Base-by-base conservation (phyloP, 2,888 invertebrate genomes). In the Pollenia griseotomentosa region DNA sequence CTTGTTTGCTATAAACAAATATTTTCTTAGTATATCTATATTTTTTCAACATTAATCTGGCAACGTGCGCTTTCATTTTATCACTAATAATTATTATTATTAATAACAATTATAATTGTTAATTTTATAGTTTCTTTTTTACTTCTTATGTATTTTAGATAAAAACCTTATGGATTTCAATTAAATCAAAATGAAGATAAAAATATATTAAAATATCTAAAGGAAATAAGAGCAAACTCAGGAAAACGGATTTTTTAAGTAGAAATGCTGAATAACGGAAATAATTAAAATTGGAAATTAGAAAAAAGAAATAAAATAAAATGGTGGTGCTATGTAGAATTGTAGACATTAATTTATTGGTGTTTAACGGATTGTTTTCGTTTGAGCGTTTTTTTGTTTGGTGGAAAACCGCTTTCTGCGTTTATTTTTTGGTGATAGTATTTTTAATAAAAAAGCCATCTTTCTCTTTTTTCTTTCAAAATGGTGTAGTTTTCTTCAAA, bases 321-420 rank as follows among this genome's bases (percentile, higher is more conserved):
- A 16, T 55, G 68, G 19, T 80, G 59, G 55, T 87, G 87, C 87
- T 84, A 87, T 87, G 87, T 87, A 87, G 87, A 87, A 87, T 87
- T 82, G 84, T 77, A 83, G 77, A 63, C 70, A 63, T 40, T 74
- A 74, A 14, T 44, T 80, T 51, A 10, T 53, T 44, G 23, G 14
- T 44, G 51, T 70, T 44, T 33, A 42, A 63, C 16, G 16, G 16
- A 9, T 68, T 68, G 40, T 16, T 57, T 10, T 59, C 51, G 1
- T 48, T 42, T 68, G 68, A 6, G 10, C 40, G 40, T 19, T 66
- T 57, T 12, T 2, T 7, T 33, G 0, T 4, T 33, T 33, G 33
- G 0, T 33, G 2, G 7, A n/a, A 48, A 48, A 66, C 19, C 12
- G 42, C 19, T 14, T 48, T 48, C 14, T 11, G 55, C 42, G 42